Evolutionary conservation across 2,797 vertebrate species (phyloP).

Genomic region (Hapalemur alaotrensis): DNA sequence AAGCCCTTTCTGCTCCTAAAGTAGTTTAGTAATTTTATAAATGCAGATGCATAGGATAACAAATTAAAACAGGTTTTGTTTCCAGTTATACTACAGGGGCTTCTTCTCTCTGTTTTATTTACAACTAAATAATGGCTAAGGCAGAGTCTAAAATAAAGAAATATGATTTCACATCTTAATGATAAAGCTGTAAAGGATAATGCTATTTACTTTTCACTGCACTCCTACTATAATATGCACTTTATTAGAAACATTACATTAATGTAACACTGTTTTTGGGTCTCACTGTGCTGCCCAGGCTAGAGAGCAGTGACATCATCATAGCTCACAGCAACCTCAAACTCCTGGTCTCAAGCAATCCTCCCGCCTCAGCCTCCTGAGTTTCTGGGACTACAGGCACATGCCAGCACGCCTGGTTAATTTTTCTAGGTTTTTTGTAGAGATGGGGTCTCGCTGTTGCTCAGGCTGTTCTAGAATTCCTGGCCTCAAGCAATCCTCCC

Average conservation of each 20-base stretch:
- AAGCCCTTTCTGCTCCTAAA: conserved; percentile 7
- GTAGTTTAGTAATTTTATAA: conserved; percentile 50
- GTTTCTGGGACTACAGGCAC: too few species aligned
- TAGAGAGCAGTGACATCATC: too few species aligned
- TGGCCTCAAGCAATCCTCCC: too few species aligned
- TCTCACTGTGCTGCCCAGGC: too few species aligned
- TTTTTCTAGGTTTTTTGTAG: too few species aligned
- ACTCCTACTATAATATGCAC: background rate
- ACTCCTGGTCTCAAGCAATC: too few species aligned
- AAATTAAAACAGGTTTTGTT: conserved; percentile 48
- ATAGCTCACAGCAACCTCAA: too few species aligned
- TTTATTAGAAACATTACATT: background rate
- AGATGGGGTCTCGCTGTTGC: too few species aligned
- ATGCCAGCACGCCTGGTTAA: too few species aligned
- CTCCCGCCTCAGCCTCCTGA: too few species aligned
- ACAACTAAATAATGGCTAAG: conserved; percentile 7
- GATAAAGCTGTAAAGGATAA: conserved; percentile 3
- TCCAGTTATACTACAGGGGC: background rate
- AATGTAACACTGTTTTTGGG: background rate
- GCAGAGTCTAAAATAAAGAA: conserved; percentile 13
- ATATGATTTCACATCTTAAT: background rate
- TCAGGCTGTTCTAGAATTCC: too few species aligned
- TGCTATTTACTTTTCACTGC: background rate
- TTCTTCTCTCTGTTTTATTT: conserved; percentile 13
- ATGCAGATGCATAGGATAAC: conserved; percentile 5